These are phyloP conservation scores for Sander lucioperca DNA, from an alignment of 2,113 vertebrate genomes.

Conservation along the genomic window DNA sequence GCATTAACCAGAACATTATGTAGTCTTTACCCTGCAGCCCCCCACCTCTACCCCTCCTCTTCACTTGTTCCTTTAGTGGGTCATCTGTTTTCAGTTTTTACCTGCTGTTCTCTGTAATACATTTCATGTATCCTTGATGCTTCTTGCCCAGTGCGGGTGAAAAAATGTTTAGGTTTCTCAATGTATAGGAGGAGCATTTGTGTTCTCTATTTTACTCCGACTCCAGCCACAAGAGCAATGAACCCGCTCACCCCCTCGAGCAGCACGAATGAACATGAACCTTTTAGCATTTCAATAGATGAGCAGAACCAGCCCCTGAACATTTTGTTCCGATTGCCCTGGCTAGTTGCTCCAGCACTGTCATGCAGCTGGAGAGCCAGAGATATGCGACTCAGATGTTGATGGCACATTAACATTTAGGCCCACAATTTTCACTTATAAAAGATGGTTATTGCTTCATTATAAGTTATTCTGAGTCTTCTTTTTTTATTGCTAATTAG, in stretches of 20 bases:
- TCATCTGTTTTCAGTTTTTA: conserved; percentile 27
- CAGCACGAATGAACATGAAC: conserved; percentile 30
- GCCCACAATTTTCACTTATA: not conserved
- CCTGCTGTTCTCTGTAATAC: not conserved
- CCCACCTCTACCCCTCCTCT: not conserved
- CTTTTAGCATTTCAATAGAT: conserved; percentile 56
- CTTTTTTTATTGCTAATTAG: conserved; percentile 21
- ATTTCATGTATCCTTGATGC: not conserved
- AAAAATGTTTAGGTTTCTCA: not conserved
- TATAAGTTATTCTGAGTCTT: not conserved
- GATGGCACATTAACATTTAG: not conserved
- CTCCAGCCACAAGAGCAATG: conserved; percentile 10
- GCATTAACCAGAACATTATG: conserved; percentile 10
- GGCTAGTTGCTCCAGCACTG: conserved; percentile 12
- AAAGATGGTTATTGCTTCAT: not conserved
- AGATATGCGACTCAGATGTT: conserved; percentile 10
- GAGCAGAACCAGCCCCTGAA: conserved; percentile 39
- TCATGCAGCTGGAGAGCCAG: conserved; percentile 13
- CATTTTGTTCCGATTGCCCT: conserved; percentile 41
- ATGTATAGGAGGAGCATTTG: conserved; percentile 2
- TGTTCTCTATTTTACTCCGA: conserved; percentile 11
- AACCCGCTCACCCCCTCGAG: conserved; percentile 27
- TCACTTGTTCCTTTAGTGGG: conserved; percentile 1
- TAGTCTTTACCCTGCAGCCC: not conserved
- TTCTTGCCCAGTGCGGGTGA: not conserved